Base-by-base conservation (phyloP, 2,888 invertebrate genomes). In the Acleris laterana region DNA sequence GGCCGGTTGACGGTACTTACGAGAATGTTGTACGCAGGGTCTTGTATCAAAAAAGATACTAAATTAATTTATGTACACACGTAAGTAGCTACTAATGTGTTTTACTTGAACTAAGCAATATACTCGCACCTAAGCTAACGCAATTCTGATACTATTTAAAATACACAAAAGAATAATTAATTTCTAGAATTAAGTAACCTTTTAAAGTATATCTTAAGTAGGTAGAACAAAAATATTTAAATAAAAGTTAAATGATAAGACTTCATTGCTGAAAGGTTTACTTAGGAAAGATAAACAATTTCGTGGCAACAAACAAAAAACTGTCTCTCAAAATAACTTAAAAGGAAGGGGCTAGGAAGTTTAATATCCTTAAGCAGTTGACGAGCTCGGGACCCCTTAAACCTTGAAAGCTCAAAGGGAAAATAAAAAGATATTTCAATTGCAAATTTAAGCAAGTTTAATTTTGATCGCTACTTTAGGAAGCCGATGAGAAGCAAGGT, bases 391-490 rank as follows among this genome's bases (percentile, higher is more conserved):
- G 74, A 70, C 77, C 77, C 78, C 79, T 81, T 77, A 81, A 81
- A 78, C 81, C 81, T 76, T 78, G 75, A 80, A 83, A 79, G 81
- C 82, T 85, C 82, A 82, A 85, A 87, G 82, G 81, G 81, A 79
- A 85, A 85, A 87, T 87, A 87, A 86, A 87, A 87, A 85, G 80
- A 79, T 79, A 88, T 88, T 88, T 79, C 84, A 83, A 82, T 84
- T 84, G 83, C 82, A 84, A 84, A 84, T 82, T 83, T 76, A 76
- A 73, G 72, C 77, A 83, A 83, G 82, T 85, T 87, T 84, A 82
- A 82, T 85, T 84, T 83, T 81, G 84, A 85, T 85, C 81, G 84
- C 77, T 81, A 77, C 82, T 84, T 78, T 69, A 78, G 75, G 75
- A 76, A 76, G 76, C 73, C 79, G 75, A 77, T 72, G 78, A 74